phyloP scores from a whole-genome alignment of 2,888 invertebrate genomes.

The Griposia aprilina region DNA sequence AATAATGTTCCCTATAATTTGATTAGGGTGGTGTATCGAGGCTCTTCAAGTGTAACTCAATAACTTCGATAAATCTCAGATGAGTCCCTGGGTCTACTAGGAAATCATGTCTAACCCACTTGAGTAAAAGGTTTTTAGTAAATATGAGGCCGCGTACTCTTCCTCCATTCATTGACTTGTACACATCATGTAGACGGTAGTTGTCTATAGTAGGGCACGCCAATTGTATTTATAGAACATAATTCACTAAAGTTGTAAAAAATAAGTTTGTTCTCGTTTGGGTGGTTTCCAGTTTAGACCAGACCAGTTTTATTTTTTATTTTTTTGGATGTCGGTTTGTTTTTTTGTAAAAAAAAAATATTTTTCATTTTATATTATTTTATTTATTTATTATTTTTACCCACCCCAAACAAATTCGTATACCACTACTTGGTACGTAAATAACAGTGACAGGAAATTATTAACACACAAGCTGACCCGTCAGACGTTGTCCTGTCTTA shows the following conservation, averaged over 20 bases:
- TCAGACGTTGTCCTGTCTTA: too few relatives aligned
- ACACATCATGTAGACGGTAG: too few relatives aligned
- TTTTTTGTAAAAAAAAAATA: too few relatives aligned
- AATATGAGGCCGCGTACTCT: slow-evolving; percentile 13
- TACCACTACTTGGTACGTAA: too few relatives aligned
- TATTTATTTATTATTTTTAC: too few relatives aligned
- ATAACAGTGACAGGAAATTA: too few relatives aligned
- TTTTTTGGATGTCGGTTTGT: too few relatives aligned
- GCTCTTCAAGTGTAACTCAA: slow-evolving; percentile 39
- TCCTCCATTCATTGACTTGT: slow-evolving; percentile 6
- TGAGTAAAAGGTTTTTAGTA: slow-evolving; percentile 14
- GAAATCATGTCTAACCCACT: slow-evolving; percentile 40
- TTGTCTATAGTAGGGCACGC: background rate
- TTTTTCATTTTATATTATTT: too few relatives aligned
- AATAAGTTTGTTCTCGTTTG: background rate
- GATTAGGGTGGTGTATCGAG: slow-evolving; percentile 18
- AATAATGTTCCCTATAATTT: slow-evolving; percentile 30
- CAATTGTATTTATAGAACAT: background rate
- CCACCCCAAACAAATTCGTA: too few relatives aligned
- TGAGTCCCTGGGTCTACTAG: slow-evolving; percentile 38
- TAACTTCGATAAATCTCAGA: slow-evolving; percentile 39
- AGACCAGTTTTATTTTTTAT: too few relatives aligned
- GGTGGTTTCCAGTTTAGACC: too few relatives aligned
- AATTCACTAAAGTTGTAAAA: background rate
- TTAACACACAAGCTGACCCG: too few relatives aligned